These are phyloP conservation scores for Andrena fulva DNA, from an alignment of 2,888 invertebrate species.

Conservation along the genomic window DNA sequence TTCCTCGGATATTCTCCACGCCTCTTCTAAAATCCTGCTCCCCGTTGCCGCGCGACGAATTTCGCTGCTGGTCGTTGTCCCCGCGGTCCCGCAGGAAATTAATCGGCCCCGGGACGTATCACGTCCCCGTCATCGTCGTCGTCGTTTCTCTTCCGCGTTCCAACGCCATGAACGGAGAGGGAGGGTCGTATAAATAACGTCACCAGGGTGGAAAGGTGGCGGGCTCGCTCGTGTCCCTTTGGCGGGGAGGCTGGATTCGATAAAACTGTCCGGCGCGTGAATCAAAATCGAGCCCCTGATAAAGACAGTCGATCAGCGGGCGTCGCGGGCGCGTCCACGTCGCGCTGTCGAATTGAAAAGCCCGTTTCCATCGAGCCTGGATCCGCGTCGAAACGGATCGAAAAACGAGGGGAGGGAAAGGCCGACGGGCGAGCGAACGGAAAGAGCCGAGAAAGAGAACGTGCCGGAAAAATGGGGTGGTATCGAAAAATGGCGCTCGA, in stretches of 20 bases:
- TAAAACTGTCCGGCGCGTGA: slow-evolving; percentile 57
- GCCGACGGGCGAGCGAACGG: slow-evolving; percentile 1
- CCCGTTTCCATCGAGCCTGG: slow-evolving; percentile 26
- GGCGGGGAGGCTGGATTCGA: slow-evolving; percentile 11
- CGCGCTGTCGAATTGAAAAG: slow-evolving; percentile 50
- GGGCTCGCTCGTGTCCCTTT: slow-evolving; percentile 17
- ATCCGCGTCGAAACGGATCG: slow-evolving; percentile 23
- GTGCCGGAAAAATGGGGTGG: slow-evolving; percentile 46
- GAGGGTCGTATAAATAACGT: slow-evolving; percentile 29
- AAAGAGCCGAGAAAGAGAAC: slow-evolving; percentile 42
- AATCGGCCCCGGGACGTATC: slow-evolving; percentile 43
- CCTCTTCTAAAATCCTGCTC: slow-evolving; percentile 64
- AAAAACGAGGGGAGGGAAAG: background rate
- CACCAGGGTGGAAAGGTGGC: slow-evolving; percentile 37
- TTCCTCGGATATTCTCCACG: slow-evolving; percentile 78
- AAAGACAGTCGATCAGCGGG: slow-evolving; percentile 62
- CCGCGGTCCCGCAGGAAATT: slow-evolving; percentile 47
- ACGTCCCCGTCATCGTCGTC: slow-evolving; percentile 25
- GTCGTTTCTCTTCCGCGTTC: slow-evolving; percentile 20
- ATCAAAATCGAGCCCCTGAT: slow-evolving; percentile 55
- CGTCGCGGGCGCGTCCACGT: slow-evolving; percentile 2
- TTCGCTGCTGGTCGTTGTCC: slow-evolving; percentile 21
- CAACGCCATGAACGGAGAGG: background rate
- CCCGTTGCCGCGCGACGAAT: slow-evolving; percentile 38
- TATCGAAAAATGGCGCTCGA: slow-evolving; percentile 70